Evolutionary conservation across 2,888 invertebrate species (phyloP).

Genomic region (Aplocera efformata): DNA sequence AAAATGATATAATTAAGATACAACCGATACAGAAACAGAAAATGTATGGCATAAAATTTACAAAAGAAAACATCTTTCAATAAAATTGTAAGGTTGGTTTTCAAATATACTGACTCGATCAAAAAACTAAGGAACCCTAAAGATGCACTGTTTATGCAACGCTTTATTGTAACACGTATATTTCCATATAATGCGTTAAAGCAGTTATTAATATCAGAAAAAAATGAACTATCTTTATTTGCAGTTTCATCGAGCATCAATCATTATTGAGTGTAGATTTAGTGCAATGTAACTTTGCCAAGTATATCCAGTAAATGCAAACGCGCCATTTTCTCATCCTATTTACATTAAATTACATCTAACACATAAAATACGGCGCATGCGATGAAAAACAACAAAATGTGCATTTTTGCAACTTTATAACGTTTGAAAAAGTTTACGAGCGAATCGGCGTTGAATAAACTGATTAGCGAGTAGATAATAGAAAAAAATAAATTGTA

Average conservation of each 20-base stretch:
- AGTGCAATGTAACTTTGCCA: slow-evolving; percentile 46
- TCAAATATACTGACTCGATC: too few species aligned
- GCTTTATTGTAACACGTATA: slow-evolving; percentile 21
- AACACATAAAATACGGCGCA: slow-evolving; percentile 28
- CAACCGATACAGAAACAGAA: too few species aligned
- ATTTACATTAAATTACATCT: slow-evolving; percentile 26
- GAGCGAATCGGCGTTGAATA: slow-evolving; percentile 28
- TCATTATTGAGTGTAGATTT: slow-evolving; percentile 25
- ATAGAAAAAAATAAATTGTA: slow-evolving; percentile 14
- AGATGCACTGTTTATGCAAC: slow-evolving; percentile 1
- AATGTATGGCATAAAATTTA: too few species aligned
- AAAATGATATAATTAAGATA: too few species aligned
- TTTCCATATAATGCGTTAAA: slow-evolving; percentile 12
- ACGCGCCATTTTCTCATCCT: slow-evolving; percentile 31
- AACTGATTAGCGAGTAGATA: slow-evolving; percentile 36
- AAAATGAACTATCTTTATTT: slow-evolving; percentile 8
- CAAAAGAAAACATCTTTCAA: too few species aligned
- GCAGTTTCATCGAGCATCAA: slow-evolving; percentile 23
- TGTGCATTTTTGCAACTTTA: slow-evolving; percentile 33
- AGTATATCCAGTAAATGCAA: slow-evolving; percentile 50
- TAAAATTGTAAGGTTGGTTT: too few species aligned
- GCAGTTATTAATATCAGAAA: slow-evolving; percentile 16
- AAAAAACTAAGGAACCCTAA: too few species aligned
- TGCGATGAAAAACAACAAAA: slow-evolving; percentile 23
- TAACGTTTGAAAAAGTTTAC: slow-evolving; percentile 30